These are phyloP conservation scores for Serilophus lunatus DNA, from an alignment of 2,113 vertebrate species.

Conservation along the genomic window DNA sequence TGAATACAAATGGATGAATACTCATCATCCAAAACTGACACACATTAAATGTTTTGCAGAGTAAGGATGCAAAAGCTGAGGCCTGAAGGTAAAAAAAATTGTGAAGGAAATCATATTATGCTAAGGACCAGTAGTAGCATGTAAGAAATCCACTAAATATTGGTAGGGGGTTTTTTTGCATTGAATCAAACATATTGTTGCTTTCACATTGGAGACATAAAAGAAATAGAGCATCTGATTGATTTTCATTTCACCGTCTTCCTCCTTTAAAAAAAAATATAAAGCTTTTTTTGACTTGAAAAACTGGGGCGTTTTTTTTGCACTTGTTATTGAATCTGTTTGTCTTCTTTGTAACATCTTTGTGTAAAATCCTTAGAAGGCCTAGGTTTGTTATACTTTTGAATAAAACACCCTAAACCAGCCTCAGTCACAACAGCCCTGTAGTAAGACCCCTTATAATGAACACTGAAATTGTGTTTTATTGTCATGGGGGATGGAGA, in stretches of 20 bases:
- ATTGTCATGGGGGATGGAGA: not conserved
- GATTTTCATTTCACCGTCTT: not conserved
- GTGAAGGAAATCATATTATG: not conserved
- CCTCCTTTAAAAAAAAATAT: not conserved
- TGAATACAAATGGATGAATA: not conserved
- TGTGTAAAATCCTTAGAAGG: not conserved
- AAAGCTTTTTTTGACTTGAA: not conserved
- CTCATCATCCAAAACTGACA: not conserved
- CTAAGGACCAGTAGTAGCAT: not conserved
- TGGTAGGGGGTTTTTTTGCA: not conserved
- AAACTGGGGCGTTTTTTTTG: not conserved
- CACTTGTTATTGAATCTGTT: not conserved
- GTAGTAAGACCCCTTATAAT: not conserved
- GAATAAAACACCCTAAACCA: slow-evolving; percentile 14
- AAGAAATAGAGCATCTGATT: not conserved
- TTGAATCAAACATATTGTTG: not conserved
- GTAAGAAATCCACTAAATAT: not conserved
- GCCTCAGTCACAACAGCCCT: not conserved
- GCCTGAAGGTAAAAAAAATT: not conserved
- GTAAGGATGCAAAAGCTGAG: not conserved
- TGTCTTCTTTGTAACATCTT: not conserved
- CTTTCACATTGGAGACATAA: not conserved
- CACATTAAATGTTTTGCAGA: not conserved
- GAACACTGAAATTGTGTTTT: not conserved
- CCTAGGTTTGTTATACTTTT: not conserved